phyloP scores from a whole-genome alignment of 2,888 invertebrate species.

The Halocaridina rubra region DNA sequence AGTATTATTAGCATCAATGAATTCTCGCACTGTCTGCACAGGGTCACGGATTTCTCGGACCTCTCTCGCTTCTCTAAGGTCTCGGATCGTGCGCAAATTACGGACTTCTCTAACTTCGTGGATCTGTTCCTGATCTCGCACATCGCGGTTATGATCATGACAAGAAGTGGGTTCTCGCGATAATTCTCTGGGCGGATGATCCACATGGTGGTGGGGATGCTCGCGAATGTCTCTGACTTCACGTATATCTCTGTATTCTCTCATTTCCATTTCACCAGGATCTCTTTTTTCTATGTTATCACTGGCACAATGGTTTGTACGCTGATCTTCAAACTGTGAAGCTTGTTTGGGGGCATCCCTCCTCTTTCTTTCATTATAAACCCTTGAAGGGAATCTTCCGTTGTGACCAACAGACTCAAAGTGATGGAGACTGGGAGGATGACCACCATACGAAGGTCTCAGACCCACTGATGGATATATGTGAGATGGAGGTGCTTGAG shows the following conservation, averaged over 20 bases:
- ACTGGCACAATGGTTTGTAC: not conserved
- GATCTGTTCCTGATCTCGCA: conserved; percentile 23
- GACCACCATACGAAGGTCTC: not conserved
- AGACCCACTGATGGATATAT: conserved; percentile 9
- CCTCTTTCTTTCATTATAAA: conserved; percentile 15
- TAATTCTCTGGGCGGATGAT: conserved; percentile 18
- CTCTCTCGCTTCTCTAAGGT: conserved; percentile 30
- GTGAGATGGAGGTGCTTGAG: not conserved
- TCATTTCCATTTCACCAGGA: conserved; percentile 36
- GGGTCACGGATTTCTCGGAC: conserved; percentile 47
- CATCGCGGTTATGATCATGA: conserved; percentile 25
- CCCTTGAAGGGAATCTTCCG: conserved; percentile 17
- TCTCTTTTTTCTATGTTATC: conserved; percentile 43
- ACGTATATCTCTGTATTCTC: conserved; percentile 1
- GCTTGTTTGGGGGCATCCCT: not conserved
- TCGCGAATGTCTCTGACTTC: not conserved
- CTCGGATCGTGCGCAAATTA: conserved; percentile 24
- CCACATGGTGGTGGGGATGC: conserved; percentile 26
- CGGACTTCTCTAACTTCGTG: conserved; percentile 25
- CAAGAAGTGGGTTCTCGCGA: conserved; percentile 12
- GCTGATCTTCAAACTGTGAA: conserved; percentile 37
- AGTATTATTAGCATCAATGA: conserved; percentile 37
- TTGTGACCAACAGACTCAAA: conserved; percentile 30
- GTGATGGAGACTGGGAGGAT: not conserved
- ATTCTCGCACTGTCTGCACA: conserved; percentile 45